Conservation (phyloP, 1,140 invertebrate species). For the Bombus superbus region DNA sequence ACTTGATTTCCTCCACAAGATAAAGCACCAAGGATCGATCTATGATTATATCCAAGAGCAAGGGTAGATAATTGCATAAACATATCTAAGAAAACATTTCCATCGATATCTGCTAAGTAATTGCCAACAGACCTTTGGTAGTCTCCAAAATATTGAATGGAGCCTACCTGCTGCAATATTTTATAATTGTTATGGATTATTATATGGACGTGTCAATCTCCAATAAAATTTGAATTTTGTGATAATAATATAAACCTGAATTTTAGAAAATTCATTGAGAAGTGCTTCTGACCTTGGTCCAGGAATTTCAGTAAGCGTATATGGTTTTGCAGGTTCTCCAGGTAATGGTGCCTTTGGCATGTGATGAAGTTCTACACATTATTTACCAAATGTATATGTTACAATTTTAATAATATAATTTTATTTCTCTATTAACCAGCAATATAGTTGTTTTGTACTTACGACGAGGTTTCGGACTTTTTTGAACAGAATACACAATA, state of each 20-base stretch:
- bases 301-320: constrained; percentile 40
- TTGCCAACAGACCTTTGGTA: constrained; percentile 45
- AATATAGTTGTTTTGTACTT: constrained; percentile 41
- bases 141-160: constrained; percentile 47
- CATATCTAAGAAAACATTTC: constrained; percentile 47
- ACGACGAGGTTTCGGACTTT: constrained; percentile 5
- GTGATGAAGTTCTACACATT: constrained; percentile 31
- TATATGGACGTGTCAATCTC: neutral
- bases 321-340: constrained; percentile 42
- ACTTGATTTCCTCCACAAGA: constrained; percentile 38
- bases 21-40: constrained; percentile 16
- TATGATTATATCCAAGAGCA: constrained; percentile 38
- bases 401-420: neutral
- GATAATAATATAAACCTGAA: constrained; percentile 37
- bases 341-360: constrained; percentile 44
- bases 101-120: constrained; percentile 47
- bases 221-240: neutral
- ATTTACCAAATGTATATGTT: neutral
- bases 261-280: constrained; percentile 38
- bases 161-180: constrained; percentile 37
- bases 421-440: neutral
- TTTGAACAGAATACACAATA: constrained; percentile 25
- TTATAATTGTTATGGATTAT: neutral
- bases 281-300: constrained; percentile 42
- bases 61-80: constrained; percentile 38